Conservation (phyloP, 2,888 invertebrate genomes). For the Hypolimnas misippus region DNA sequence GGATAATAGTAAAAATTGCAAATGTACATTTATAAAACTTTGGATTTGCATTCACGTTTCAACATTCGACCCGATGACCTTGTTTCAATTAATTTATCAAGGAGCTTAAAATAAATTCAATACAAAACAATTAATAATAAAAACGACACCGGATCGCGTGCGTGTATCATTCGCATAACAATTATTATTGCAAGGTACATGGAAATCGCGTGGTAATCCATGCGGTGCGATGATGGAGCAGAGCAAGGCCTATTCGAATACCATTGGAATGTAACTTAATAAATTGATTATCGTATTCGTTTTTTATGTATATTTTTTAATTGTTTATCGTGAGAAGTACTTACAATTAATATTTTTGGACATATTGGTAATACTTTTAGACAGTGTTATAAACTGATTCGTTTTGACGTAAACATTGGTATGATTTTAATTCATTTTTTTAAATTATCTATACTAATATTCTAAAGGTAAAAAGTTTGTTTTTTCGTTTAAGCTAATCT, state of each 20-base stretch:
- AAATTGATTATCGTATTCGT: constrained; percentile 3
- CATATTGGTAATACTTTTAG: too few relatives aligned
- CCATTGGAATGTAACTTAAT: constrained; percentile 31
- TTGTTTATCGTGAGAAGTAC: neutral
- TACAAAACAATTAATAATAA: constrained; percentile 42
- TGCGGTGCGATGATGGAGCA: constrained; percentile 53
- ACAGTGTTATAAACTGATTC: too few relatives aligned
- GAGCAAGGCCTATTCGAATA: constrained; percentile 33
- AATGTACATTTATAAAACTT: too few relatives aligned
- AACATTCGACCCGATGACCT: neutral
- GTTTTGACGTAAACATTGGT: too few relatives aligned
- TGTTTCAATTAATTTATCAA: constrained; percentile 53
- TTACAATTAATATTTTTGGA: too few relatives aligned
- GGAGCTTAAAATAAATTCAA: constrained; percentile 55
- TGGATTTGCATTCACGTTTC: too few relatives aligned
- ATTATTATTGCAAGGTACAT: constrained; percentile 74
- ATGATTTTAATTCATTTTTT: too few relatives aligned
- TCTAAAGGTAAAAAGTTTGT: too few relatives aligned
- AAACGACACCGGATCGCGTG: constrained; percentile 59
- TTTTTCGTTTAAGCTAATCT: too few relatives aligned
- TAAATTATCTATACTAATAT: too few relatives aligned
- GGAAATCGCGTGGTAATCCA: constrained; percentile 71
- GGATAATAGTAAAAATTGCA: too few relatives aligned
- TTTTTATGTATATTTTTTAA: neutral
- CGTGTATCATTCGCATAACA: constrained; percentile 76